Conservation (phyloP, 37 sponge, comb jelly and placozoan species). For the Aplysina aerophoba region DNA sequence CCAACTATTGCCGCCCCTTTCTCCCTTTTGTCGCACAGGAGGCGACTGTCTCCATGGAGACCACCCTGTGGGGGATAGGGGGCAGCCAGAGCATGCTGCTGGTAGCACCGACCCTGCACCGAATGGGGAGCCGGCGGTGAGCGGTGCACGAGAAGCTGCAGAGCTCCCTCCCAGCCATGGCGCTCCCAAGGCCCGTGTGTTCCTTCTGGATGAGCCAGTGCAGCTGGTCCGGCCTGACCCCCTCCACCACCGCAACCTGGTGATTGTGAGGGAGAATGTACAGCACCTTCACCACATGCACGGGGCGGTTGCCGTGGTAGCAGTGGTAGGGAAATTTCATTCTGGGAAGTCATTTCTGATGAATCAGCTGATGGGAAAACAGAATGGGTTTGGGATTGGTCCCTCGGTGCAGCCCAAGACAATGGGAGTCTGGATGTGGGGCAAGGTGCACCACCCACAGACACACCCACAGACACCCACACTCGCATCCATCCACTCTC, state of each 20-base stretch:
- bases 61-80: too few relatives aligned
- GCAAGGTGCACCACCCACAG: conserved; percentile 59
- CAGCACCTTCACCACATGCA: conserved; percentile 71
- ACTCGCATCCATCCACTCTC: neutral
- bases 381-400: conserved; percentile 84
- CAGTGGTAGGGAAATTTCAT: conserved; percentile 93
- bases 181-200: neutral
- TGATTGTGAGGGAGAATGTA: conserved; percentile 72
- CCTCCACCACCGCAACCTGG: conserved; percentile 65
- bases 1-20: too few relatives aligned
- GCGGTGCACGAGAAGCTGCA: too few relatives aligned
- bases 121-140: too few relatives aligned
- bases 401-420: conserved; percentile 88
- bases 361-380: conserved; percentile 95
- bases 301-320: conserved; percentile 84
- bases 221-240: conserved; percentile 89
- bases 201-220: conserved; percentile 66
- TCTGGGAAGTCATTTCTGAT: conserved; percentile 92
- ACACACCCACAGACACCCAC: neutral
- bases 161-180: neutral
- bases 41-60: too few relatives aligned
- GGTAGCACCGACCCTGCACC: too few relatives aligned
- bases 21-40: too few relatives aligned
- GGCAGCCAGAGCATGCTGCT: too few relatives aligned
- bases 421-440: conserved; percentile 99